phyloP scores from a whole-genome alignment of 1,140 invertebrate genomes.

The Anastrepha obliqua region DNA sequence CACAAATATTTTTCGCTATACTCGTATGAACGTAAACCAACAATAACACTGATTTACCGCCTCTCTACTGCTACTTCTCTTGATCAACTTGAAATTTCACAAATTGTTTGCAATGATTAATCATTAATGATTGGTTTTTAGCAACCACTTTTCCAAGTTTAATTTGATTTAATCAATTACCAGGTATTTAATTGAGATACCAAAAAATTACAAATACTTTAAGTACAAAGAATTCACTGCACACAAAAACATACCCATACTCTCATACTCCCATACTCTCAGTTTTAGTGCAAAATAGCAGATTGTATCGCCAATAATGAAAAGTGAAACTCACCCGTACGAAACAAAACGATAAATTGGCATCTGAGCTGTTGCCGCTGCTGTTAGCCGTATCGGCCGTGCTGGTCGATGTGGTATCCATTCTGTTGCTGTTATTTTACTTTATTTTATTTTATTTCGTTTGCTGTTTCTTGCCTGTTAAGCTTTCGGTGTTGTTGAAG shows the following conservation, averaged over 20 bases:
- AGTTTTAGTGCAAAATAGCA: background rate
- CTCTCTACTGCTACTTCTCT: too few species aligned
- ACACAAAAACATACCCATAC: background rate
- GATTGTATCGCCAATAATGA: background rate
- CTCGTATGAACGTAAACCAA: too few species aligned
- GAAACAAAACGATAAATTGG: conserved; percentile 48
- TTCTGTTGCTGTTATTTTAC: too few species aligned
- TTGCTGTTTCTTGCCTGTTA: background rate
- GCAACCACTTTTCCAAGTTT: background rate
- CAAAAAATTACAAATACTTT: background rate
- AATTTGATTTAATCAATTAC: background rate
- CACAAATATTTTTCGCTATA: too few species aligned
- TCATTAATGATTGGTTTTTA: background rate
- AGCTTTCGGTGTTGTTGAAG: background rate
- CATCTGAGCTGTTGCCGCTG: conserved; percentile 35
- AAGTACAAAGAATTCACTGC: too few species aligned
- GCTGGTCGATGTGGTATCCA: conserved; percentile 40
- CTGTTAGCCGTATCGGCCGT: conserved; percentile 46
- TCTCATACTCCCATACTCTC: too few species aligned
- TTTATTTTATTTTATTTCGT: too few species aligned
- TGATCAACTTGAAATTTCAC: background rate
- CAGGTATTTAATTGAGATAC: background rate
- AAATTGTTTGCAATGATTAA: background rate
- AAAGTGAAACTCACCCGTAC: conserved; percentile 52
- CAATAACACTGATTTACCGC: too few species aligned